Evolutionary conservation across 2,113 vertebrate genomes (phyloP).

Genomic region (Corvus cornix): DNA sequence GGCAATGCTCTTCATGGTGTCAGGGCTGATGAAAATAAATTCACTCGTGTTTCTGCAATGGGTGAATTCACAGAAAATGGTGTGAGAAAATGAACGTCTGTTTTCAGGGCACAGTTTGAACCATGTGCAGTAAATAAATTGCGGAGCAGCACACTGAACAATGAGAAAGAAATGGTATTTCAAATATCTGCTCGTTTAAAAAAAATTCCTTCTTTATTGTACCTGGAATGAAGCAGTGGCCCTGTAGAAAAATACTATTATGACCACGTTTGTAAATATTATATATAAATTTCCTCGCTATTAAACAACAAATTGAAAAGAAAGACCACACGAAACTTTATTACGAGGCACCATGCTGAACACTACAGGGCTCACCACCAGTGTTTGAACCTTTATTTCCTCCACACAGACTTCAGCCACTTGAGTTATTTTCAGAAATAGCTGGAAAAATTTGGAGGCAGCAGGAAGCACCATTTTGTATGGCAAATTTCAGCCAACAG

Average conservation of each 20-base stretch:
- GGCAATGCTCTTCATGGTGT: not conserved
- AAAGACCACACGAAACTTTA: not conserved
- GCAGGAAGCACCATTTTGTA: conserved; percentile 16
- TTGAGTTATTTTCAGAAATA: conserved; percentile 14
- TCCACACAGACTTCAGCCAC: not conserved
- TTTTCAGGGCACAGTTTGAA: conserved; percentile 16
- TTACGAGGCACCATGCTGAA: not conserved
- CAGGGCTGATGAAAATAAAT: conserved; percentile 20
- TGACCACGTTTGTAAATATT: not conserved
- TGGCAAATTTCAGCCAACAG: conserved; percentile 20
- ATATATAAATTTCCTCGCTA: not conserved
- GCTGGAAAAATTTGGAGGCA: not conserved
- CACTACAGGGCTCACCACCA: not conserved
- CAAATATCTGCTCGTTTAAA: not conserved
- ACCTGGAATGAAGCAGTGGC: not conserved
- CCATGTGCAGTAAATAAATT: conserved; percentile 23
- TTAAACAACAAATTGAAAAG: not conserved
- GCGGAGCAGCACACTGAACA: not conserved
- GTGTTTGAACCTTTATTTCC: conserved; percentile 8
- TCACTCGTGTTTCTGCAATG: not conserved
- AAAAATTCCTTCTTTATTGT: not conserved
- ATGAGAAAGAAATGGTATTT: not conserved
- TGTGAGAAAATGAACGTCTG: not conserved
- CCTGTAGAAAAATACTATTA: conserved; percentile 14
- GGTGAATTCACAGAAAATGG: not conserved